These are phyloP conservation scores for Tautogolabrus adspersus DNA, from an alignment of 2,113 vertebrate genomes.

Conservation along the genomic window DNA sequence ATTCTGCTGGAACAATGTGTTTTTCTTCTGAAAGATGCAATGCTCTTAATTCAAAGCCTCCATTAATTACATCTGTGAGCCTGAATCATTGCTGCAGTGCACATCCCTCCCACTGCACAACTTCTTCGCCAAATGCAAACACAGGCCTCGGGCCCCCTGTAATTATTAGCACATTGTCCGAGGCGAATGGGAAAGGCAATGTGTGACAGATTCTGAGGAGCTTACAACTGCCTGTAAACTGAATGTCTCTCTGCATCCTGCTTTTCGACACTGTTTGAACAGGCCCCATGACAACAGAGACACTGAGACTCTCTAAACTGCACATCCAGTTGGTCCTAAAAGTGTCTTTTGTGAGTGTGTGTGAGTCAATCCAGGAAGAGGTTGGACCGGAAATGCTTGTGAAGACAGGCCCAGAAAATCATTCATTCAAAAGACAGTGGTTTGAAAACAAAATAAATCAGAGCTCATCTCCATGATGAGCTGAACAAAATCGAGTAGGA, in stretches of 20 bases:
- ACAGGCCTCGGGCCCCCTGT: slow-evolving; percentile 64
- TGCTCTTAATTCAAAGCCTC: slow-evolving; percentile 11
- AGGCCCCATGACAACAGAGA: slow-evolving; percentile 44
- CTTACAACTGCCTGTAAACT: slow-evolving; percentile 48
- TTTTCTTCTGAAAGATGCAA: background rate
- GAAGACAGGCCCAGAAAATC: background rate
- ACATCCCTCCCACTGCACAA: slow-evolving; percentile 53
- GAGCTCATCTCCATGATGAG: background rate
- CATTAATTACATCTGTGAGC: slow-evolving; percentile 57
- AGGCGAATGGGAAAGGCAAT: slow-evolving; percentile 39
- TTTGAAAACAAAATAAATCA: background rate
- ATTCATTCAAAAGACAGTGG: slow-evolving; percentile 11
- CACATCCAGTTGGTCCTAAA: slow-evolving; percentile 18
- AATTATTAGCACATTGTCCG: slow-evolving; percentile 77
- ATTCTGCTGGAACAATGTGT: background rate
- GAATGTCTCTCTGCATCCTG: slow-evolving; percentile 50
- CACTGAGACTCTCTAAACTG: slow-evolving; percentile 30
- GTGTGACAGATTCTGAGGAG: slow-evolving; percentile 56
- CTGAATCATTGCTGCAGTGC: slow-evolving; percentile 37
- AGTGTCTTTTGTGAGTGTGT: slow-evolving; percentile 13
- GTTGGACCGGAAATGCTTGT: slow-evolving; percentile 34
- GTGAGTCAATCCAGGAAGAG: slow-evolving; percentile 10
- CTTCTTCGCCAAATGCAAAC: slow-evolving; percentile 57
- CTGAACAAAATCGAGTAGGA: slow-evolving; percentile 8
- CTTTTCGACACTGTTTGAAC: slow-evolving; percentile 45